These are phyloP conservation scores for Clepsis dumicolana DNA, from an alignment of 2,888 invertebrate species.

Conservation along the genomic window DNA sequence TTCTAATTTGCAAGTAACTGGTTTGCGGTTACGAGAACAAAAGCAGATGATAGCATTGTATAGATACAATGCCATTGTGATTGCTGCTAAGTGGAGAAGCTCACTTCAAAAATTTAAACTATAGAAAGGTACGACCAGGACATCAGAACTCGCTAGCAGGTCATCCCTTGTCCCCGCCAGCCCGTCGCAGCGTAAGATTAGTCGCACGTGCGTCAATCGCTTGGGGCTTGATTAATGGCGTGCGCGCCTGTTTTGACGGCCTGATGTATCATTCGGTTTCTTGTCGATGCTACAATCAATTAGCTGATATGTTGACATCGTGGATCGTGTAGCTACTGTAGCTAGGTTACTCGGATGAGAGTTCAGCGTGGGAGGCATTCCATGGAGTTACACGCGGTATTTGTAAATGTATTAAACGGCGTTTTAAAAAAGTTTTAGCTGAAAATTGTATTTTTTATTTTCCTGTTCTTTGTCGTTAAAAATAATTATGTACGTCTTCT, in stretches of 20 bases:
- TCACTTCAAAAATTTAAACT: too few species aligned
- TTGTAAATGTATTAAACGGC: too few species aligned
- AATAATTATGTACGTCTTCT: too few species aligned
- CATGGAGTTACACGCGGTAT: not conserved
- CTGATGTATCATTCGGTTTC: slow-evolving; percentile 83
- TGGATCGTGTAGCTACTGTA: not conserved
- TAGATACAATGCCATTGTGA: too few species aligned
- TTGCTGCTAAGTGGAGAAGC: too few species aligned
- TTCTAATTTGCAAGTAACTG: too few species aligned
- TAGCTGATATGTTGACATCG: slow-evolving; percentile 57
- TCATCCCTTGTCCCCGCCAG: slow-evolving; percentile 44
- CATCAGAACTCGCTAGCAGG: slow-evolving; percentile 43
- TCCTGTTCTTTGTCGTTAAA: too few species aligned
- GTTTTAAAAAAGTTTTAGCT: too few species aligned
- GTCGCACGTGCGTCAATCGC: slow-evolving; percentile 68
- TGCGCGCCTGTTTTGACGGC: slow-evolving; percentile 73
- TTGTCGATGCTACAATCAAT: slow-evolving; percentile 81
- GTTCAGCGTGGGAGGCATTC: not conserved
- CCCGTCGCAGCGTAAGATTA: slow-evolving; percentile 70
- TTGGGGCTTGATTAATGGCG: slow-evolving; percentile 75
- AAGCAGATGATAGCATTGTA: too few species aligned
- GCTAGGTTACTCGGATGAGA: not conserved
- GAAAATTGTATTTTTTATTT: too few species aligned
- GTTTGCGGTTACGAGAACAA: too few species aligned
- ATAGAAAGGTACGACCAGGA: too few species aligned